Evolutionary conservation across 2,888 invertebrate genomes (phyloP).

Genomic region (Anticlea derivata): DNA sequence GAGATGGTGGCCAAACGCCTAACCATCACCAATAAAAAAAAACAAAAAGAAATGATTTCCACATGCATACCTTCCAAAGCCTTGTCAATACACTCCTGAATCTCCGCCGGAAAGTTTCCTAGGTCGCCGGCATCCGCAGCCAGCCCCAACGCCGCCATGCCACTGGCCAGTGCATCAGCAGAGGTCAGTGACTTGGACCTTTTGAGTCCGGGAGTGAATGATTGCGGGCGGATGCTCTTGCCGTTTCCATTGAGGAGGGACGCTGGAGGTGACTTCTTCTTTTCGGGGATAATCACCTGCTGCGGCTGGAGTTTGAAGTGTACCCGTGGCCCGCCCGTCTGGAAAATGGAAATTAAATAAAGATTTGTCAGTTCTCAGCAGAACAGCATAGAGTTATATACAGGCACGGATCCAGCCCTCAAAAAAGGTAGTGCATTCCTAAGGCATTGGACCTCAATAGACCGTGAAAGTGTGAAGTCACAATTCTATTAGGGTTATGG

Average conservation of each 20-base stretch:
- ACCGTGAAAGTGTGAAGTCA: too few species aligned
- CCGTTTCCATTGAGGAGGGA: constrained; percentile 73
- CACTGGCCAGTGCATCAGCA: constrained; percentile 87
- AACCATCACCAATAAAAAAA: too few species aligned
- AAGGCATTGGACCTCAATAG: too few species aligned
- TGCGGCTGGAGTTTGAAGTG: constrained; percentile 83
- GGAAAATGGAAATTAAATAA: constrained; percentile 37
- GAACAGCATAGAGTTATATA: too few species aligned
- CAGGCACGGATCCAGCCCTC: too few species aligned
- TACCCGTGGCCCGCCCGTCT: constrained; percentile 79
- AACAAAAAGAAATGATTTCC: too few species aligned
- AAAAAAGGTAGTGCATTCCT: too few species aligned
- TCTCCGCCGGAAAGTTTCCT: constrained; percentile 88
- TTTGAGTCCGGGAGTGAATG: constrained; percentile 85
- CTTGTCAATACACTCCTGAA: constrained; percentile 89
- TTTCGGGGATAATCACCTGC: constrained; percentile 67
- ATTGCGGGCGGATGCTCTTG: constrained; percentile 71
- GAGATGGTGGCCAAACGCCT: too few species aligned
- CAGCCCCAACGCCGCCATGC: constrained; percentile 86
- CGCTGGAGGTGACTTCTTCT: constrained; percentile 75
- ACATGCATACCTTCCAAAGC: constrained; percentile 86
- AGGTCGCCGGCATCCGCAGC: constrained; percentile 90
- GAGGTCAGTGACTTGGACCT: constrained; percentile 93
- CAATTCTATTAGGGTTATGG: too few species aligned
- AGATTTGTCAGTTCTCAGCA: too few species aligned